A percentile compares a stretch with the other conserved stretches of the same genome.
Conservation (phyloP, 2,797 vertebrate genomes). For the Notamacropus eugenii region DNA sequence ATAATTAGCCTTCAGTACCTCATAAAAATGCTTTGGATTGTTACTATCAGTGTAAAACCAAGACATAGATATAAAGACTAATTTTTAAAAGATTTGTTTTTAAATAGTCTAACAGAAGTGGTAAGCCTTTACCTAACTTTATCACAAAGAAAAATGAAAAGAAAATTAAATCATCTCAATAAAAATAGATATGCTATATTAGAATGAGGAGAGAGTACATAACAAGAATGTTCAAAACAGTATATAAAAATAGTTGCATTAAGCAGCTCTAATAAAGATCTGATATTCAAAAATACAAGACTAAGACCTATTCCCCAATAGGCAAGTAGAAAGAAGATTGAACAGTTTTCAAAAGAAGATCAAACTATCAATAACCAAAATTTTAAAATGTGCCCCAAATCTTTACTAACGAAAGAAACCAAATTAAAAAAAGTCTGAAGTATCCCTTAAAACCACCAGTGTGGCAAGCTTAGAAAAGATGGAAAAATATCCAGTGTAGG, state of each 20-base stretch:
- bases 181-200: background rate
- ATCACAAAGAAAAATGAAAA: background rate
- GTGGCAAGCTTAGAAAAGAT: background rate
- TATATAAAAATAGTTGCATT: background rate
- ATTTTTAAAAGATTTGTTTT: background rate
- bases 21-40: too few relatives aligned
- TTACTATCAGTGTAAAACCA: background rate
- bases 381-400: background rate
- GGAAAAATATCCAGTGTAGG: background rate
- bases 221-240: background rate
- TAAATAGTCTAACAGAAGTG: background rate
- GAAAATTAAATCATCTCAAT: background rate
- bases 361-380: background rate
- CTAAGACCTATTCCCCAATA: background rate
- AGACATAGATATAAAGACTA: background rate
- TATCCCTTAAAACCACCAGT: background rate
- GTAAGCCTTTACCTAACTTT: background rate
- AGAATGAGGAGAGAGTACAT: background rate
- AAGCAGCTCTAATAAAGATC: background rate
- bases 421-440: background rate
- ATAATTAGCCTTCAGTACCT: background rate
- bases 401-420: background rate
- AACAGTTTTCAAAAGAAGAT: background rate
- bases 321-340: background rate
- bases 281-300: background rate